Evolutionary conservation across 1,140 invertebrate species (phyloP), one percentile per base, ranked within the genome.

Genomic region (Trypoxylus dichotomus): DNA sequence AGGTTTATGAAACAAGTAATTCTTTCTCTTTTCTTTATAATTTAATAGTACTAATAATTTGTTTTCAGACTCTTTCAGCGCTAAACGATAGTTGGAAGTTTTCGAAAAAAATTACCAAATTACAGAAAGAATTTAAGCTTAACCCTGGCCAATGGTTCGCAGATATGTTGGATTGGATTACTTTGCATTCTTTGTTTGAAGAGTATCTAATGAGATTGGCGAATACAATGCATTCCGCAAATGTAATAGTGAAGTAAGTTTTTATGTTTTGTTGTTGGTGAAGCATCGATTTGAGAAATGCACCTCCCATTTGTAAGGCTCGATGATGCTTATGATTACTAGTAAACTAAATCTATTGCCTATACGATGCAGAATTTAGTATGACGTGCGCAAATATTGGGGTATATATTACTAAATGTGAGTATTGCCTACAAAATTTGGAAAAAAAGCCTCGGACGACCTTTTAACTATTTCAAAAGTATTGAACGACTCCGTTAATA

Each of bases 1-100:
- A 91, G 89, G 77, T 85, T 83, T 75, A 83, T 82, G 21, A 79
- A 77, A 72, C 79, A 83, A 71, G 79, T 78, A 68, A 13, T 68
- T 10, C 7, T 19, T 58, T 58, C 5, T 8, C 29, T 25, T 19
- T 58, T 25, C 27, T 42, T 10, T 37, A 25, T 29, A 75, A 75
- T 41, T 75, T 37, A 42, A 75, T 19, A 1, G 42, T 27, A 21
- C 47, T 76, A 42, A 29, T 32, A 6, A 21, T 54, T n/a, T 68
- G 19, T 5, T 81, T 79, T 21, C 72, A 83, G 78, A 78, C 79
- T 1, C 29, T 75, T 5, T 15, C 71, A 15, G 79, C 75, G 21
- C 78, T 76, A 63, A 41, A 81, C 77, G 78, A 76, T 29, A 81
- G 25, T 43, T 29, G 43, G 10, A 54, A 75, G 27, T 19, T 77